Conservation (phyloP, 2,113 vertebrate genomes). For the Ptyas mucosa region DNA sequence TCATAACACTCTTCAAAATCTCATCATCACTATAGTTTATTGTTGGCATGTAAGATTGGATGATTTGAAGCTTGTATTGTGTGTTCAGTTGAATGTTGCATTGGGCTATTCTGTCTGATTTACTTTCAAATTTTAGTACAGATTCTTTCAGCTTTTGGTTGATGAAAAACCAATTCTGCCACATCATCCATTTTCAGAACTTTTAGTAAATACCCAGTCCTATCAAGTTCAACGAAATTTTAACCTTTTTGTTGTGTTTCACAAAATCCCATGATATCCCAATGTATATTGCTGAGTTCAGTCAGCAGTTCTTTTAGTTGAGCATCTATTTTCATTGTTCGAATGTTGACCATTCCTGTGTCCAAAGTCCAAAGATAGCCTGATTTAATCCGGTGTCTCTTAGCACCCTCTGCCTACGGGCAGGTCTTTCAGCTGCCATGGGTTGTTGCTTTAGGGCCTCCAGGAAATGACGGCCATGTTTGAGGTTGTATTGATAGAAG, state of each 20-base stretch:
- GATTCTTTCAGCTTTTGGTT: background rate
- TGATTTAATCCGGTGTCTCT: background rate
- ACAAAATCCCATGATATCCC: background rate
- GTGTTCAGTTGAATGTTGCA: background rate
- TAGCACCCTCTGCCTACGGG: background rate
- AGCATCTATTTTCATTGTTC: background rate
- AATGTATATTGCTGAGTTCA: background rate
- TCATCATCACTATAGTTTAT: background rate
- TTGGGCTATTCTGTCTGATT: background rate
- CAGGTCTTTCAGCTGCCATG: background rate
- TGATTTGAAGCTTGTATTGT: background rate
- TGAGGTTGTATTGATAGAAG: too few relatives aligned
- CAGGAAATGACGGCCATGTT: background rate
- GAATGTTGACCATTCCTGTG: background rate
- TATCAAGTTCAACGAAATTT: background rate
- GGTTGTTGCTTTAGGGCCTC: background rate
- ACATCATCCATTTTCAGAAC: background rate
- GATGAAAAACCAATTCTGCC: background rate
- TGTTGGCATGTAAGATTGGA: background rate
- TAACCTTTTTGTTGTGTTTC: background rate
- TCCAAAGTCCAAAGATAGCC: background rate
- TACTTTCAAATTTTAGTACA: background rate
- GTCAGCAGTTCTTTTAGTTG: background rate
- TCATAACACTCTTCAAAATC: background rate
- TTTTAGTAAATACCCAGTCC: background rate